Evolutionary conservation across 2,888 invertebrate species (phyloP), one percentile per base, ranked within the genome.

Genomic region (Anodontia alba): DNA sequence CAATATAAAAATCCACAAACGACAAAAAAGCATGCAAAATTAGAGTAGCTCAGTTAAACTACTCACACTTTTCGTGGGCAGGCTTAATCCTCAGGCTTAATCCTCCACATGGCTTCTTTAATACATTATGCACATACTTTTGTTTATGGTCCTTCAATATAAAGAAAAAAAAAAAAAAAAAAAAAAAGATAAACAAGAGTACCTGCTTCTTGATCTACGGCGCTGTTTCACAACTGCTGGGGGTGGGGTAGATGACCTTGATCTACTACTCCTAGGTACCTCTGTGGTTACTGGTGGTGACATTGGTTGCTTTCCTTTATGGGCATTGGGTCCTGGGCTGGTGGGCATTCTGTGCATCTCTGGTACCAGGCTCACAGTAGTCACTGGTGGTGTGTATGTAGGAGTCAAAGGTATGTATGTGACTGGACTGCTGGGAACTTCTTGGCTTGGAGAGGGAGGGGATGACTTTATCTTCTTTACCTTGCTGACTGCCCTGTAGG

Each of bases 221-320:
- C 81, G 81, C 31, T 57, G 73, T 51, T 73, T 82, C 1, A 43
- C 43, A 23, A 76, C 80, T 12, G 73, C 82, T 7, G 46, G 49
- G n/a, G 75, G 73, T 46, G 85, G 80, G 20, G 83, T 77, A 46
- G 80, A 81, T 42, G 81, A 80, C 83, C 83, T 78, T 80, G 86
- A 84, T 76, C 83, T 81, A 69, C 81, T 80, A n/a, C 77, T 78
- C 15, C 67, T 69, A 20, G 62, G 62, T 33, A 62, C 62, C 33
- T 62, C 62, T 1, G 62, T 62, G 20, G 33, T 33, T 62, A 7
- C 33, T 31, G 62, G 62, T 8, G 62, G 62, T 42, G 81, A 79
- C 54, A 57, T 76, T 0, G 62, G 77, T 29, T 54, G 62, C 51
- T 81, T 78, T 57, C 73, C 51, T 29, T 66, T 74, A 3, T 36